Conservation (phyloP, 2,113 vertebrate species). For the Indicator indicator region DNA sequence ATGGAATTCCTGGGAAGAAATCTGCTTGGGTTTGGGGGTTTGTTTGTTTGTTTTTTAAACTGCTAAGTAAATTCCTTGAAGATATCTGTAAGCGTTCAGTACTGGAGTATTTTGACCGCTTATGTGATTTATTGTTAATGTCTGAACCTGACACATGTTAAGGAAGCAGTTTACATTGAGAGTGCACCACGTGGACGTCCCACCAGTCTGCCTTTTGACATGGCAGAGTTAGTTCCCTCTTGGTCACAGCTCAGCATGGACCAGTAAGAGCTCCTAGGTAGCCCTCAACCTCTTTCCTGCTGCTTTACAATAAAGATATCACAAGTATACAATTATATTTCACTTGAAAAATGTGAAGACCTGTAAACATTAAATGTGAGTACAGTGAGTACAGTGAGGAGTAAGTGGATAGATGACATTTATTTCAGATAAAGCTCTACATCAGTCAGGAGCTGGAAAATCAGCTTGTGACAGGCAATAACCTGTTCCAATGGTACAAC, state of each 20-base stretch:
- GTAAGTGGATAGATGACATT: background rate
- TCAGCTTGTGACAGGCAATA: constrained; percentile 62
- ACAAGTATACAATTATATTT: background rate
- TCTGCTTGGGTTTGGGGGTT: background rate
- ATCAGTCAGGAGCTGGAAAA: constrained; percentile 37
- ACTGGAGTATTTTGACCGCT: background rate
- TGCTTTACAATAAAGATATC: background rate
- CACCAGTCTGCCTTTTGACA: background rate
- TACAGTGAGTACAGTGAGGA: background rate
- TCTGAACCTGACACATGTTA: background rate
- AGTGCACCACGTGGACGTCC: background rate
- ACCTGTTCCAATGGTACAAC: constrained; percentile 9
- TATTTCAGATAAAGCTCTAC: constrained; percentile 30
- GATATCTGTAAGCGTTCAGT: background rate
- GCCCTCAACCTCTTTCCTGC: background rate
- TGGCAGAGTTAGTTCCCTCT: background rate
- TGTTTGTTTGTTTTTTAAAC: background rate
- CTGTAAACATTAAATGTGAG: background rate
- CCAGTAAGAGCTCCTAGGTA: background rate
- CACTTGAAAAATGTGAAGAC: background rate
- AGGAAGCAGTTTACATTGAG: background rate
- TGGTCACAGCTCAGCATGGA: background rate
- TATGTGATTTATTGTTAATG: background rate
- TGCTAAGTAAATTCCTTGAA: background rate
- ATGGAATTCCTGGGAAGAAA: background rate